phyloP scores from a whole-genome alignment of 2,797 vertebrate species.

The Taenioides sp. region DNA sequence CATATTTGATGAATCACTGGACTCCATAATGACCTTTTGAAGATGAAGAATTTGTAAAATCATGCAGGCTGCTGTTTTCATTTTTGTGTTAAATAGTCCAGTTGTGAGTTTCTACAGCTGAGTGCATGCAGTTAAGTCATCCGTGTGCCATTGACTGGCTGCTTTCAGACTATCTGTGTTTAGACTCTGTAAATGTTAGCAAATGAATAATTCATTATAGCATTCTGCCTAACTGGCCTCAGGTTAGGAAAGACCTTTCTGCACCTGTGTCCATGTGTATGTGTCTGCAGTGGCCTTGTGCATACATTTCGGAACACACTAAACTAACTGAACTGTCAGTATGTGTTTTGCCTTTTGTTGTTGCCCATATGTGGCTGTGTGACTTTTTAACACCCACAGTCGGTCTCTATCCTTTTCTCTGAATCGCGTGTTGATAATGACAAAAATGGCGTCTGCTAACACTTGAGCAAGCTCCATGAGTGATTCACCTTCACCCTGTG shows the following conservation, averaged over 20 bases:
- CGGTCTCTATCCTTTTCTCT: conserved; percentile 48
- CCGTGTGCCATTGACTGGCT: conserved; percentile 41
- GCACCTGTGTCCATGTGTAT: conserved; percentile 48
- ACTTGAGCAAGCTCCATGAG: conserved; percentile 54
- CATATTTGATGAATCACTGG: neutral
- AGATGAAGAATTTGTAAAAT: conserved; percentile 15
- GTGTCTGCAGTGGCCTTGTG: conserved; percentile 31
- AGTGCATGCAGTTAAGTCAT: conserved; percentile 34
- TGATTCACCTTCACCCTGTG: conserved; percentile 36
- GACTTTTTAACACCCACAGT: conserved; percentile 44
- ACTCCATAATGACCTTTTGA: conserved; percentile 6
- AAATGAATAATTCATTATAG: conserved; percentile 72
- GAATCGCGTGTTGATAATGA: conserved; percentile 45
- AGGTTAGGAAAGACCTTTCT: conserved; percentile 71
- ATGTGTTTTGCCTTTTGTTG: conserved; percentile 35
- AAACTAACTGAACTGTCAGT: conserved; percentile 30
- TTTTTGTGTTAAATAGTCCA: conserved; percentile 42
- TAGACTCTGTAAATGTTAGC: conserved; percentile 62
- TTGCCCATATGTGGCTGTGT: conserved; percentile 52
- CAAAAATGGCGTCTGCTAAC: conserved; percentile 18
- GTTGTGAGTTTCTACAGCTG: conserved; percentile 46
- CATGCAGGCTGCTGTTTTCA: conserved; percentile 19
- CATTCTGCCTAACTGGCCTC: conserved; percentile 54
- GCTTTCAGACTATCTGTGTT: conserved; percentile 54
- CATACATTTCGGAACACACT: conserved; percentile 39